A percentile compares a stretch with the other conserved stretches of the same genome.
These are phyloP conservation scores for Sorex maritimensis DNA, from an alignment of 2,797 vertebrate species.

Conservation along the genomic window DNA sequence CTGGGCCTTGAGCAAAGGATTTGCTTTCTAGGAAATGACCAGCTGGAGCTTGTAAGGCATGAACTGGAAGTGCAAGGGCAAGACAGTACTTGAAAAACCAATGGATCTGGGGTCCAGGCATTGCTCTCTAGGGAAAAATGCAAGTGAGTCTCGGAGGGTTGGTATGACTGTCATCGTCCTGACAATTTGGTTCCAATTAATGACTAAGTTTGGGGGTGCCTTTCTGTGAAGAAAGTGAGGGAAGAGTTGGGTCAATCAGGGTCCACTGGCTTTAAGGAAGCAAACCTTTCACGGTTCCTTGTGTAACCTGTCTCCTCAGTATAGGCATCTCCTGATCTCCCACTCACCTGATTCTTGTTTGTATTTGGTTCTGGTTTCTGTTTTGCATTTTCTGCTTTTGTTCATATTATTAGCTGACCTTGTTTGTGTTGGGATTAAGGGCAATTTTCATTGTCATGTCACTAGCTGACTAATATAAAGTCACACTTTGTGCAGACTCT, in stretches of 20 bases:
- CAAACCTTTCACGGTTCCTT: neutral
- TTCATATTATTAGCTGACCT: slow-evolving; percentile 57
- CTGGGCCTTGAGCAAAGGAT: neutral
- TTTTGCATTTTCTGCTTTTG: slow-evolving; percentile 67
- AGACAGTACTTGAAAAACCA: neutral
- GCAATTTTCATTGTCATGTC: slow-evolving; percentile 66
- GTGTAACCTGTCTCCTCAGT: neutral
- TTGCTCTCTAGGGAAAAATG: neutral
- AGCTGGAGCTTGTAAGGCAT: slow-evolving; percentile 11
- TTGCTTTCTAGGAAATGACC: slow-evolving; percentile 69
- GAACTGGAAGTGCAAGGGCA: neutral
- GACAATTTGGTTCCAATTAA: neutral
- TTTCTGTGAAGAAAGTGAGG: neutral
- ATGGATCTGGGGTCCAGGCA: neutral
- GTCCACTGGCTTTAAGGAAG: neutral
- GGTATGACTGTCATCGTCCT: neutral
- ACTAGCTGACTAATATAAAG: slow-evolving; percentile 62
- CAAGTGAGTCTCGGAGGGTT: neutral
- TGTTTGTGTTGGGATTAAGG: slow-evolving; percentile 68
- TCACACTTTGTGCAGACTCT: neutral
- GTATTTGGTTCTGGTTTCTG: slow-evolving; percentile 64
- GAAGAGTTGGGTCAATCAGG: neutral
- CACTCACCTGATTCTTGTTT: neutral
- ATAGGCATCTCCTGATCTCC: neutral
- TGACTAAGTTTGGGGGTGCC: neutral